These are phyloP conservation scores for Pomatorhinus ruficollis DNA, from an alignment of 2,113 vertebrate species.

Conservation along the genomic window DNA sequence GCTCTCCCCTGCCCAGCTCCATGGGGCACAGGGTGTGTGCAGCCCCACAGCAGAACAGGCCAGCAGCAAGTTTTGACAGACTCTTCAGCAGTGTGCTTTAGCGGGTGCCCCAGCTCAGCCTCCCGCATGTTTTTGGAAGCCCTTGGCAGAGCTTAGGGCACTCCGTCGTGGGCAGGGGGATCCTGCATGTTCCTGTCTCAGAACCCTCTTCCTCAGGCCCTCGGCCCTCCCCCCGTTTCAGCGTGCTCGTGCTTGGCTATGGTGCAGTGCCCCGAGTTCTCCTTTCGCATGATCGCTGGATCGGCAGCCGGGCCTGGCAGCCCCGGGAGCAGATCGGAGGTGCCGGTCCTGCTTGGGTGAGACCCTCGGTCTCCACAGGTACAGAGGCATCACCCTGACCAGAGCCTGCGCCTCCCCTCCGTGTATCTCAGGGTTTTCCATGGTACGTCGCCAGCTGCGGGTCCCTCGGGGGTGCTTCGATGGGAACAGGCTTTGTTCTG, in stretches of 20 bases:
- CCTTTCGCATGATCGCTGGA: background rate
- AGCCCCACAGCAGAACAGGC: background rate
- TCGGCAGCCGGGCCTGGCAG: background rate
- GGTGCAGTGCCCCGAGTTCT: background rate
- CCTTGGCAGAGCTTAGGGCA: background rate
- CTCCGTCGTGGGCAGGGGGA: background rate
- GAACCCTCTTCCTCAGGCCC: background rate
- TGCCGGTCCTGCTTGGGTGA: background rate
- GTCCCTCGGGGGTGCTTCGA: too few relatives aligned
- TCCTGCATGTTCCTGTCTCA: background rate
- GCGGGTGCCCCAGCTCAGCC: background rate
- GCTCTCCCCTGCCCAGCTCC: background rate
- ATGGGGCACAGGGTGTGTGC: background rate
- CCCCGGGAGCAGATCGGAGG: background rate
- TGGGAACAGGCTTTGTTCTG: background rate
- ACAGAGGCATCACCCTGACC: background rate
- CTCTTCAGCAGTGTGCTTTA: background rate
- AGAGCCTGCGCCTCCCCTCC: background rate
- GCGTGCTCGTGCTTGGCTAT: background rate
- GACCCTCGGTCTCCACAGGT: background rate
- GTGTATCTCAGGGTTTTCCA: background rate
- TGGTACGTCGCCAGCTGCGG: background rate
- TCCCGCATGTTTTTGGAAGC: background rate
- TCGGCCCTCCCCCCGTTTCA: background rate
- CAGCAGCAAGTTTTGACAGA: background rate